These are phyloP conservation scores for Saccopteryx leptura DNA, from an alignment of 2,113 vertebrate genomes.

Conservation along the genomic window DNA sequence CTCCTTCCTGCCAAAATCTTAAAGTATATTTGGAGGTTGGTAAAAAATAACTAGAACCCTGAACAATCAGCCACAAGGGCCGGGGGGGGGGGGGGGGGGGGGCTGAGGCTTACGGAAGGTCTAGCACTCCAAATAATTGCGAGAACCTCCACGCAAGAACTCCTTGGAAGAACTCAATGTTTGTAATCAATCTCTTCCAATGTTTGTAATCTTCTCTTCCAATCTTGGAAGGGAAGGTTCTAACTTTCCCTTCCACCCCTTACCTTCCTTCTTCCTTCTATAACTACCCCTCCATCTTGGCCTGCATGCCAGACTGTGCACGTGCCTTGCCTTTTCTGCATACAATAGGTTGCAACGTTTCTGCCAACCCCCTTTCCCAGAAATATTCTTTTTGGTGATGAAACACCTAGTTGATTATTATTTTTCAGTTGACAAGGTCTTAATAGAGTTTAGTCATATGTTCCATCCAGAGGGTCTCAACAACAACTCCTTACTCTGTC, in stretches of 20 bases:
- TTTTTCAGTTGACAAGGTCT: not conserved
- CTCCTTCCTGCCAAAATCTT: not conserved
- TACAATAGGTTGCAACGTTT: not conserved
- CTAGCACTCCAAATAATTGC: not conserved
- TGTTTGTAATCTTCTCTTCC: too few species aligned
- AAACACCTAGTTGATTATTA: not conserved
- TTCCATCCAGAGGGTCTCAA: not conserved
- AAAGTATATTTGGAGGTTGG: not conserved
- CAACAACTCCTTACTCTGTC: not conserved
- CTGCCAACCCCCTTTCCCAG: not conserved
- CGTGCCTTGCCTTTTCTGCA: not conserved
- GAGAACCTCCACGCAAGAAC: not conserved
- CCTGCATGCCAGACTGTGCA: not conserved
- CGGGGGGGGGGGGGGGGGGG: not conserved
- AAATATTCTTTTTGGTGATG: not conserved
- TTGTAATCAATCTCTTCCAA: too few species aligned
- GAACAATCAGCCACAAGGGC: not conserved
- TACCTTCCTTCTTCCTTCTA: not conserved
- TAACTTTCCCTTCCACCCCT: not conserved
- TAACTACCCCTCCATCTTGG: not conserved
- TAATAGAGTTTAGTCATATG: not conserved
- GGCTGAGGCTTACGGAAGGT: not conserved
- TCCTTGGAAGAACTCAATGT: not conserved
- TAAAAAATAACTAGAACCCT: not conserved
- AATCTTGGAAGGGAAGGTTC: too few species aligned